Percentiles rank a stretch among this genome's conserved stretches.
Evolutionary conservation across 2,888 invertebrate genomes (phyloP).

Genomic region (Drosophila pegasa): DNA sequence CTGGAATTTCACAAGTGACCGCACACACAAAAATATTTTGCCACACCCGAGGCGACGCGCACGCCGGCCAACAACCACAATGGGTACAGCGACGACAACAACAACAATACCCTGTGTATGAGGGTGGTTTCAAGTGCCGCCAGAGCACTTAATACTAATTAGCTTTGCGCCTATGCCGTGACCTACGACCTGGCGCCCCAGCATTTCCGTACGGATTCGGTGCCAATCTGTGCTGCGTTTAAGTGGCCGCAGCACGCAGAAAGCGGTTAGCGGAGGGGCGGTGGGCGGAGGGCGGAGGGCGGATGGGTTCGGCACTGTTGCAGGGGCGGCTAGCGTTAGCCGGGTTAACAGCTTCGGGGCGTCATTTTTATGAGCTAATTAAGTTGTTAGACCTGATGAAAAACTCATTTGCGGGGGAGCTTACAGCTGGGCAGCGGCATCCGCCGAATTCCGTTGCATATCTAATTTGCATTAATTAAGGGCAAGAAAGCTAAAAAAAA

Average conservation of each 20-base stretch:
- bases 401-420: constrained; percentile 67
- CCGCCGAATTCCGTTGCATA: constrained; percentile 53
- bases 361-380: constrained; percentile 80
- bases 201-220: constrained; percentile 60
- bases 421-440: background rate
- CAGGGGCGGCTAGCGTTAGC: constrained; percentile 38
- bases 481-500: constrained; percentile 9
- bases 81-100: constrained; percentile 26
- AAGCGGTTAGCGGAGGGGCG: constrained; percentile 3
- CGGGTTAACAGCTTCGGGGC: constrained; percentile 72
- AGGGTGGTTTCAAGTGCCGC: constrained; percentile 71
- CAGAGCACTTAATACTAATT: constrained; percentile 81
- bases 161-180: constrained; percentile 79
- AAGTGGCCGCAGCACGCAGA: constrained; percentile 77
- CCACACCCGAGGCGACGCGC: constrained; percentile 71
- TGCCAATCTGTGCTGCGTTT: constrained; percentile 77
- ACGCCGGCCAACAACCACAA: constrained; percentile 38
- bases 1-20: constrained; percentile 77
- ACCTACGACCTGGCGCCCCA: constrained; percentile 70
- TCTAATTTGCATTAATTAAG: constrained; percentile 79
- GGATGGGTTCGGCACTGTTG: background rate
- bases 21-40: constrained; percentile 78
- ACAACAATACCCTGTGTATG: constrained; percentile 14
- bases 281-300: background rate
- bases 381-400: constrained; percentile 81